These are phyloP conservation scores for Anoplius nigerrimus DNA, from an alignment of 2,888 invertebrate genomes.

Conservation along the genomic window DNA sequence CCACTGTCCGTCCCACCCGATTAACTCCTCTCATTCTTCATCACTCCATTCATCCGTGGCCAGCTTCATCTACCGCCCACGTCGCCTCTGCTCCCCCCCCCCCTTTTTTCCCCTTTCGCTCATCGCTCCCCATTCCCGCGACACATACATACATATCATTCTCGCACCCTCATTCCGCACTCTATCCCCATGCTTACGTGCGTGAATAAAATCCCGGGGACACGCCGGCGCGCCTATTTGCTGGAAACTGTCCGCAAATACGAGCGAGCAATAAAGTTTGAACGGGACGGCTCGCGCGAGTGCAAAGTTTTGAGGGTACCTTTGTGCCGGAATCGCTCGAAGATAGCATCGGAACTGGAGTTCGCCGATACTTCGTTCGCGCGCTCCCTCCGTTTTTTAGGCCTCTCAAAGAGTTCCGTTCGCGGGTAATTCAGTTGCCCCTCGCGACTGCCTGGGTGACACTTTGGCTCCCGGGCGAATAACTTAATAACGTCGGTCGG, in stretches of 20 bases:
- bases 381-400: no score
- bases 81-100: constrained; percentile 3
- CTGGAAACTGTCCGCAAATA: constrained; percentile 47
- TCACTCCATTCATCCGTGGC: neutral
- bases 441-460: no score
- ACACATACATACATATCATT: constrained; percentile 1
- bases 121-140: constrained; percentile 26
- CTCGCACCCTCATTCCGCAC: constrained; percentile 7
- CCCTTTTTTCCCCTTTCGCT: constrained; percentile 9
- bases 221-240: constrained; percentile 45
- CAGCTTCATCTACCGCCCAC: neutral
- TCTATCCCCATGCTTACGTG: constrained; percentile 17
- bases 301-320: constrained; percentile 27
- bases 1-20: neutral
- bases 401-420: neutral
- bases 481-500: no score
- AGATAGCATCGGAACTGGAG: neutral
- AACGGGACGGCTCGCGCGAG: constrained; percentile 13
- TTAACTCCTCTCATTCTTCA: constrained; percentile 11
- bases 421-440: no score
- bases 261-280: constrained; percentile 39
- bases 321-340: constrained; percentile 22
- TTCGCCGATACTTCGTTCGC: neutral
- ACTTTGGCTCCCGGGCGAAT: no score
- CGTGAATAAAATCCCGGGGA: constrained; percentile 40